Evolutionary conservation across 2,888 invertebrate species (phyloP), one percentile per base, ranked within the genome.

Genomic region (Ennomos erosarius): DNA sequence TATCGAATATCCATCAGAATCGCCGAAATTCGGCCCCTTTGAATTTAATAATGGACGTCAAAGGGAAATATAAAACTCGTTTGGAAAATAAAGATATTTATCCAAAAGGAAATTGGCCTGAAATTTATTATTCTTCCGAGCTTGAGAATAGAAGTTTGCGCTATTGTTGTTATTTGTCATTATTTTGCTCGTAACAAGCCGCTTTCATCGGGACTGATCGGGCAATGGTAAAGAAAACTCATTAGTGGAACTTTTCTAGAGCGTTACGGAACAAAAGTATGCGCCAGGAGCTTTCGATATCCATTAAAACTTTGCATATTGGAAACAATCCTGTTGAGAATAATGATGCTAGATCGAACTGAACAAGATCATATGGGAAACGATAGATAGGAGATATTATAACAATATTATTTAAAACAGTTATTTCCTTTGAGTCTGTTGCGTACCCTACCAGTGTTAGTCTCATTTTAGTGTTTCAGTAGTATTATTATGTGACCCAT

Each of bases 81-180:
- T 49, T 39, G 34, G 38, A 37, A 57, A 55, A 64, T 55, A 60
- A 55, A 42, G 35, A 38, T 46, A 49, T 42, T 65, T 47, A 53
- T 60, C 47, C 40, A 12, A 49, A 55, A 54, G 60, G 55, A 60
- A 56, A 56, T 56, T 49, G 61, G 12, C 46, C 12, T 45, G 36
- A 60, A 54, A 45, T 12, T 16, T 55, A 50, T 61, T 62, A 59
- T 61, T 56, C 13, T 35, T 10, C 33, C 13, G 55, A 49, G 49
- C 38, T 57, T n/a, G 13, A 42, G 26, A 26, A 26, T 26, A 35
- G 40, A 64, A 59, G 54, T 63, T 61, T 50, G 42, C 59, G 38
- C 55, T 33, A 59, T 59, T 65, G 51, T 65, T 67, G 54, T 53
- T 46, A 62, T 62, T 65, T 55, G 51, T 48, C 37, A 46, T 57